A percentile compares a stretch with the other conserved stretches of the same genome.
Evolutionary conservation across 2,888 invertebrate genomes (phyloP).

Genomic region (Platycheirus rosarum): DNA sequence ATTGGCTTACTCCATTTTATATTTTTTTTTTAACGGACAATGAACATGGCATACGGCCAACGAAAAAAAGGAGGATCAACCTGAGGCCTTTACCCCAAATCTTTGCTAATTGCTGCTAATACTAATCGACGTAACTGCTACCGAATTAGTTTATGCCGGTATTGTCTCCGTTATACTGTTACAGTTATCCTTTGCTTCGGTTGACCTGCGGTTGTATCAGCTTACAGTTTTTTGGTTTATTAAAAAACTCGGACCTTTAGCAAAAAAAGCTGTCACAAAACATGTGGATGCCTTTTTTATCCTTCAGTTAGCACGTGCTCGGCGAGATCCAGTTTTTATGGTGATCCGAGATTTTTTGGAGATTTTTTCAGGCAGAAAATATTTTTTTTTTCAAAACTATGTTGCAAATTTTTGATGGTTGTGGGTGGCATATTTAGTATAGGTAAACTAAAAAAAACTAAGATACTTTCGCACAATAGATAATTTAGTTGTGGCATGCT

Average conservation of each 20-base stretch:
- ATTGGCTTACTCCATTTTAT: conserved; percentile 62
- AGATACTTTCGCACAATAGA: no score
- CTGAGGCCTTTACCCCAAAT: conserved; percentile 43
- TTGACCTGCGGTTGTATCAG: conserved; percentile 40
- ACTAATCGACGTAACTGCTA: conserved; percentile 74
- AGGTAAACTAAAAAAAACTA: background rate
- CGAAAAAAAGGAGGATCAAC: conserved; percentile 27
- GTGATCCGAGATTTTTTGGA: conserved; percentile 16
- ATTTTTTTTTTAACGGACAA: background rate
- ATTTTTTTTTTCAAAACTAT: background rate
- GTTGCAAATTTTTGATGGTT: background rate
- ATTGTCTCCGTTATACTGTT: conserved; percentile 71
- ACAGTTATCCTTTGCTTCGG: conserved; percentile 65
- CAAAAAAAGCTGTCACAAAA: conserved; percentile 20
- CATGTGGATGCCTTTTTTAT: conserved; percentile 66
- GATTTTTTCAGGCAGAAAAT: conserved; percentile 27
- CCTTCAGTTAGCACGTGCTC: conserved; percentile 70
- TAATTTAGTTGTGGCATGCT: no score
- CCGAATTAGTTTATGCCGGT: conserved; percentile 69
- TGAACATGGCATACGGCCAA: conserved; percentile 64
- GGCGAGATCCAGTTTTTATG: conserved; percentile 34
- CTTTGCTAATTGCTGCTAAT: conserved; percentile 65
- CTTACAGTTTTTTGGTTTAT: conserved; percentile 43
- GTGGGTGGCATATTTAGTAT: conserved; percentile 17
- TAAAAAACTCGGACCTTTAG: conserved; percentile 14